Evolutionary conservation across 2,113 vertebrate species (phyloP), one percentile per base, ranked within the genome.

Genomic region (Nothobranchius furzeri): DNA sequence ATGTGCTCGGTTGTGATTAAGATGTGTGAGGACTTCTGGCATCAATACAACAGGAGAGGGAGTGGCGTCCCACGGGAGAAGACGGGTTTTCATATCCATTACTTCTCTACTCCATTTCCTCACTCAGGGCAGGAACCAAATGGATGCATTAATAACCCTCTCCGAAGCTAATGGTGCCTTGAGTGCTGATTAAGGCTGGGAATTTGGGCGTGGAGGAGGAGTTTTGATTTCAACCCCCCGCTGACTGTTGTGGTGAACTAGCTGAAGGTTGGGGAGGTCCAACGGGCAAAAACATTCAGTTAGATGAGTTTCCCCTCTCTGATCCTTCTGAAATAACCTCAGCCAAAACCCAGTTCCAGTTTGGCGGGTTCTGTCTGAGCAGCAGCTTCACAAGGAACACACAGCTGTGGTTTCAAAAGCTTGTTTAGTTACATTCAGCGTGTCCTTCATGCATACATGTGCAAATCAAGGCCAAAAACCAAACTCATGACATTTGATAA

Each of bases 141-240:
- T 89, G 86, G 81, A 84, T 46, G 70, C 85, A 89, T 89, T 91
- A 89, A 84, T 77, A 85, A 77, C 75, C 45, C 79, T 69, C 72
- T 45, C 52, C 66, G 69, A 4, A 30, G 78, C 75, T 90, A 85
- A 88, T 86, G 87, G 72, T 6, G 70, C 80, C 73, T 76, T 81
- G 78, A 90, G 85, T 85, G 82, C 87, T 80, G 85, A 85, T 86
- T 83, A 87, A 60, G 58, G 72, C 55, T 59, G 46, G 52, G 63
- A 63, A 51, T 37, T 37, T 17, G 64, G 76, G 64, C n/a, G 70
- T 2, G 73, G 68, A 63, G 43, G 43, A 36, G 0, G 25, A 54
- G 68, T 64, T 42, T 81, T 43, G 0, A 54, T 76, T 77, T 78
- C 75, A 68, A 51, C 64, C 47, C 64, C 35, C 17, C 14, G 0